Conservation (phyloP, 2,113 vertebrate species). For the Cynopterus brachyotis region DNA sequence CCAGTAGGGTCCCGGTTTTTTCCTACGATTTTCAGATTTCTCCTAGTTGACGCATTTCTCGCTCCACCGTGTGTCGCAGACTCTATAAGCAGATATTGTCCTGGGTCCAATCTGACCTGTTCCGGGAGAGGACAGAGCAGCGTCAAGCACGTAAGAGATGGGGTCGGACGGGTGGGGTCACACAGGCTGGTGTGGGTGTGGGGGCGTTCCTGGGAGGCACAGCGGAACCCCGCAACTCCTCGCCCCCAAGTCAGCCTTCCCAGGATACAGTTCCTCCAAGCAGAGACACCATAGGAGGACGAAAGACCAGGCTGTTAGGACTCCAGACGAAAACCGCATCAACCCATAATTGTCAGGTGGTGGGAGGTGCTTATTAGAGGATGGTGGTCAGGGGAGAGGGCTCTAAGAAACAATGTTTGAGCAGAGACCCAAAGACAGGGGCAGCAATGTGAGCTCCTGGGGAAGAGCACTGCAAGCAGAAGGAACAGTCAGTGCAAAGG, state of each 20-base stretch:
- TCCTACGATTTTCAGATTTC: background rate
- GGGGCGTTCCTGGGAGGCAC: background rate
- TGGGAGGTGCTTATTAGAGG: too few relatives aligned
- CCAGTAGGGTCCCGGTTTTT: background rate
- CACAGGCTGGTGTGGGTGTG: background rate
- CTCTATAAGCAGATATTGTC: too few relatives aligned
- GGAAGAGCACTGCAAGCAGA: background rate
- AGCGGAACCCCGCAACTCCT: too few relatives aligned
- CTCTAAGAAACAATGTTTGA: background rate
- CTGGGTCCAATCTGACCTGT: background rate
- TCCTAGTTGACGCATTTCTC: fast-evolving
- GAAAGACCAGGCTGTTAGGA: background rate
- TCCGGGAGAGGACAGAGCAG: too few relatives aligned
- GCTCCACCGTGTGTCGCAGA: background rate
- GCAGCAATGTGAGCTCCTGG: background rate
- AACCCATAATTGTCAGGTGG: background rate
- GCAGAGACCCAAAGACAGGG: background rate
- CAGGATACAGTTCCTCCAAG: background rate
- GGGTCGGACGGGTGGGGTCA: background rate
- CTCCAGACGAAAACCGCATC: background rate
- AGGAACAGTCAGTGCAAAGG: background rate
- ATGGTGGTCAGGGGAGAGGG: too few relatives aligned
- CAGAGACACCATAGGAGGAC: too few relatives aligned
- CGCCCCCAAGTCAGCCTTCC: background rate
- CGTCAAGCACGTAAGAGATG: too few relatives aligned